Percentiles rank a stretch among this genome's conserved stretches.
phyloP scores from a whole-genome alignment of 2,113 vertebrate species.

The Oryzias curvinotus region DNA sequence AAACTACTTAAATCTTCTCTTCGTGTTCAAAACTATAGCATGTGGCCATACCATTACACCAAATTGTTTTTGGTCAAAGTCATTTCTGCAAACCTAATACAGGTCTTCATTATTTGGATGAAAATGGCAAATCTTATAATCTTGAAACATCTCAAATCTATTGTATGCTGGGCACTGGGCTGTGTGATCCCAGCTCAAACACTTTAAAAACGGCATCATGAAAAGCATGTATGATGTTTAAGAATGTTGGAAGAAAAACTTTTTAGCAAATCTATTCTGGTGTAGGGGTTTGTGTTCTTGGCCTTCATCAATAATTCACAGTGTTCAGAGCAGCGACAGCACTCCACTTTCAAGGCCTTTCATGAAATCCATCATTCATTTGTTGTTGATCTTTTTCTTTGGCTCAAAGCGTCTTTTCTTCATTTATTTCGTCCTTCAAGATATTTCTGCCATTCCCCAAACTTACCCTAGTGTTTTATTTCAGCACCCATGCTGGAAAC shows the following conservation, averaged over 20 bases:
- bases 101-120: too few relatives aligned
- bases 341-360: slow-evolving; percentile 38
- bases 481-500: slow-evolving; percentile 15
- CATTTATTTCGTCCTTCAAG: slow-evolving; percentile 61
- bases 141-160: too few relatives aligned
- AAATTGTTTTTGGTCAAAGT: too few relatives aligned
- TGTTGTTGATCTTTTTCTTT: slow-evolving; percentile 16
- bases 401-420: slow-evolving; percentile 24
- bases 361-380: slow-evolving; percentile 6
- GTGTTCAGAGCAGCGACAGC: slow-evolving; percentile 39
- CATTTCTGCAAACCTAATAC: too few relatives aligned
- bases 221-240: neutral
- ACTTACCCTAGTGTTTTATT: slow-evolving; percentile 29
- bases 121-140: too few relatives aligned
- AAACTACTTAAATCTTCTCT: too few relatives aligned
- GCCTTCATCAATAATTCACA: slow-evolving; percentile 71
- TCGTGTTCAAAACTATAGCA: too few relatives aligned
- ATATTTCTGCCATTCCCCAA: slow-evolving; percentile 30
- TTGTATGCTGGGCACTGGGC: too few relatives aligned
- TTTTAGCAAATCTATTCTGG: too few relatives aligned
- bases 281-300: slow-evolving; percentile 25
- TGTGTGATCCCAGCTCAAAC: neutral
- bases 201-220: neutral
- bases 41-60: too few relatives aligned
- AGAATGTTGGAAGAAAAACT: slow-evolving; percentile 17